Evolutionary conservation across 2,888 invertebrate species (phyloP), one percentile per base, ranked within the genome.

Genomic region (Standfussiana lucernea): DNA sequence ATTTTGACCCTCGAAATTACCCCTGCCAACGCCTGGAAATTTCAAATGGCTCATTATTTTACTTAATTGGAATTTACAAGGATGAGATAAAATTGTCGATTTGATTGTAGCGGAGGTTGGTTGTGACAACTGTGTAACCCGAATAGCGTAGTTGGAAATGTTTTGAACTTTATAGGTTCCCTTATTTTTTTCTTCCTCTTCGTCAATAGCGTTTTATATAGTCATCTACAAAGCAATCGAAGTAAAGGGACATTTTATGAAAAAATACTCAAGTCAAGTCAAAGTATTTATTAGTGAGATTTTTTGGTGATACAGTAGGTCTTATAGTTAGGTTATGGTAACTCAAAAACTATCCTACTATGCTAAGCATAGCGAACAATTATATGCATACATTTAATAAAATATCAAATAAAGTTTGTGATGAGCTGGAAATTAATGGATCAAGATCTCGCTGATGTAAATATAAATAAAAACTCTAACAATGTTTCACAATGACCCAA

Each of bases 1-100:
- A 83, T 80, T 68, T 65, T 53, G 74, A 85, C 85, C 85, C 86
- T 85, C 71, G 68, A 75, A 83, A 83, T 86, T 83, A 81, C 74
- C 78, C 74, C 56, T 32, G 45, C 35, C 42, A 66, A 72, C 69
- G 61, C 66, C 75, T 78, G n/a, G 72, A 77, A 76, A 71, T 84
- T 84, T 78, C 37, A 37, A 78, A 84, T 72, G 70, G 76, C 71
- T 86, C 75, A 71, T 79, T 70, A 81, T 83, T 81, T 84, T 72
- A 76, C 71, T 62, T 79, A 86, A 86, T 79, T 79, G 56, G 62
- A 76, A 86, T 80, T 85, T 73, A 79, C 59, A 83, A 72, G 68
- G 67, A 70, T 53, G 40, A 69, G 50, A 71, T 82, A 75, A 77
- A 72, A 69, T 75, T 76, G 79, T 65, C 37, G 66, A 65, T 81